Base-by-base conservation (phyloP, 1,140 invertebrate species). In the Parasteatoda tepidariorum region DNA sequence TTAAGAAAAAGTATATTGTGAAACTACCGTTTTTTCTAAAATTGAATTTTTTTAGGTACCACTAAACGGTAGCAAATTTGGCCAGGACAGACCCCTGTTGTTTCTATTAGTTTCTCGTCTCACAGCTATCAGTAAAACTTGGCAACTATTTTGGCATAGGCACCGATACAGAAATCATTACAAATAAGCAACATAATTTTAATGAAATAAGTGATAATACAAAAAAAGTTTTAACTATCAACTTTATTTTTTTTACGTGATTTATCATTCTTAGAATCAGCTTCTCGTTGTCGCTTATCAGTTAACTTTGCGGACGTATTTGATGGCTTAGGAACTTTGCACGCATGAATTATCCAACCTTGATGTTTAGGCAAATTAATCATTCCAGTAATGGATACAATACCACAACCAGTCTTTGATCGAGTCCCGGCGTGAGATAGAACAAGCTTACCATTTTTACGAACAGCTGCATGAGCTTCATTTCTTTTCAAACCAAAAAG, bases 401-500 rank as follows among this genome's bases (percentile, higher is more conserved):
- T 71, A 18, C 78, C 78, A 71, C 78, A 82, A 48, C 78, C 78
- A 24, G 78, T 71, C 34, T 82, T 41, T 24, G 41, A 38, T 0
- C 78, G 48, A 24, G 67, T 82, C 24, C 24, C 54, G 7, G 78
- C 66, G 62, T 82, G 78, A 24, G 38, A 26, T 2, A 82, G 22
- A n/a, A 82, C 78, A 30, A 62, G 54, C 2, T 62, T 28, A 9
- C 78, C 67, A 61, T 22, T 11, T 41, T 59, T 71, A 48, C 7
- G n/a, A 2, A 82, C 67, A 7, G 85, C 68, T 11, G 30, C 64
- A n/a, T 68, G 62, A 1, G 83, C 84, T 68, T 79, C 62, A 31
- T 71, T 59, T 24, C 54, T 70, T 11, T 84, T 75, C 2, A 86
- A 59, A n/a, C 85, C 84, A 62, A 85, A 85, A 6, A 86, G 73